Conservation (phyloP, 1,140 invertebrate genomes). For the Trachymyrmex septentrionalis region DNA sequence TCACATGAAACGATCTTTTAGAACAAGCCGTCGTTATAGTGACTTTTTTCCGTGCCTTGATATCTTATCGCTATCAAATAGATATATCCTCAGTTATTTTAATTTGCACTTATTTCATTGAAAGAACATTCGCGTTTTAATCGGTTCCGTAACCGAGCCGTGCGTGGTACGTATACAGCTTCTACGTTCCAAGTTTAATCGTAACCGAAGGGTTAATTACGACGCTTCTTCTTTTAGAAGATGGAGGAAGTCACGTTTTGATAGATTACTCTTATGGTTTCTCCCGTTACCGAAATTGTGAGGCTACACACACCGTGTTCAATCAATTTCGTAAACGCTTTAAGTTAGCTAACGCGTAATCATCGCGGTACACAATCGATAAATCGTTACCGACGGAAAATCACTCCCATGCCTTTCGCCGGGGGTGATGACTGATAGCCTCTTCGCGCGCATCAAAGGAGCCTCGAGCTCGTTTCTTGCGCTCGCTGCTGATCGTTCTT, state of each 20-base stretch:
- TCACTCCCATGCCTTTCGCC: conserved; percentile 39
- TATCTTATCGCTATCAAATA: background rate
- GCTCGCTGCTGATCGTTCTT: conserved; percentile 41
- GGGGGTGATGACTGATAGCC: conserved; percentile 64
- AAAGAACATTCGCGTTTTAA: background rate
- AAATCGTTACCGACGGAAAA: conserved; percentile 63
- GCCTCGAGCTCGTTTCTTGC: conserved; percentile 11
- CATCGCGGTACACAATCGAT: conserved; percentile 65
- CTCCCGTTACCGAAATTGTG: conserved; percentile 34
- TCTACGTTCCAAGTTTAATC: background rate
- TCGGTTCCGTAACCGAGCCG: background rate
- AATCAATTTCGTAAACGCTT: conserved; percentile 62
- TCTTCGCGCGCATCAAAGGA: conserved; percentile 62
- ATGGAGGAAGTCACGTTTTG: background rate
- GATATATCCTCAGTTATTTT: background rate
- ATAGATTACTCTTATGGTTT: background rate
- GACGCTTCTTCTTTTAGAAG: background rate
- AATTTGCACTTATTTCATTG: background rate
- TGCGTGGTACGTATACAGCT: too few species aligned
- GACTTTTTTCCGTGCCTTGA: background rate
- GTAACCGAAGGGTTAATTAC: background rate
- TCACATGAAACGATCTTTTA: background rate
- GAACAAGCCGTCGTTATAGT: too few species aligned
- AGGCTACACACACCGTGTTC: conserved; percentile 15
- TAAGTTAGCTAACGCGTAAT: conserved; percentile 55